Conservation (phyloP, 2,888 invertebrate genomes). For the Stenoptilia bipunctidactyla region DNA sequence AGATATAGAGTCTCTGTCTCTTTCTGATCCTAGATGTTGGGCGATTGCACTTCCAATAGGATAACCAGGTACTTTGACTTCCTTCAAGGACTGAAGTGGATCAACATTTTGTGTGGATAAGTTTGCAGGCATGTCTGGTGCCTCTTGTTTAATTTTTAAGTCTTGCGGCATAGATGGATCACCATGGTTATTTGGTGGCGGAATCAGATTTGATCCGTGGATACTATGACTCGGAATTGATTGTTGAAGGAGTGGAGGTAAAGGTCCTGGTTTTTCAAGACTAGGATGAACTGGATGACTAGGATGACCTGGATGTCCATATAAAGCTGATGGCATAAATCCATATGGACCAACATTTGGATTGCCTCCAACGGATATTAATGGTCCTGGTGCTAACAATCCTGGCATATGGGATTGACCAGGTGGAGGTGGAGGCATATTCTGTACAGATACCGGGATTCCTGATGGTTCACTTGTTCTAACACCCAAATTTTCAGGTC, state of each 20-base stretch:
- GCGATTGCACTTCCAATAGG: constrained; percentile 69
- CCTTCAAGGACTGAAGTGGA: constrained; percentile 82
- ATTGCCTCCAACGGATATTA: constrained; percentile 72
- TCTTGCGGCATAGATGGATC: constrained; percentile 64
- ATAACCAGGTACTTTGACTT: constrained; percentile 83
- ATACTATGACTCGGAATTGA: constrained; percentile 43
- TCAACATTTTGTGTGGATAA: constrained; percentile 70
- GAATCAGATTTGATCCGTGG: constrained; percentile 37
- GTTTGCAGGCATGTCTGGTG: constrained; percentile 65
- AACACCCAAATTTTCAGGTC: constrained; percentile 52
- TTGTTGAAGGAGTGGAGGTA: constrained; percentile 53
- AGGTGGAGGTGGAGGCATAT: constrained; percentile 54
- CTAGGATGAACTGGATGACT: constrained; percentile 24
- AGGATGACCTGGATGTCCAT: constrained; percentile 36
- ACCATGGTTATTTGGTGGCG: constrained; percentile 40
- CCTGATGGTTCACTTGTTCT: constrained; percentile 43
- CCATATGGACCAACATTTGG: constrained; percentile 72
- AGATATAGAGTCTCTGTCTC: constrained; percentile 59
- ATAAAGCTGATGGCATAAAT: constrained; percentile 67
- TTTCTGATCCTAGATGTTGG: constrained; percentile 58
- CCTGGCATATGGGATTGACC: constrained; percentile 70
- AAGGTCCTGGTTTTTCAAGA: constrained; percentile 48
- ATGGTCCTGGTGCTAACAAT: constrained; percentile 69
- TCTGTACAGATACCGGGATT: constrained; percentile 46
- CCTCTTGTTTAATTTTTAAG: constrained; percentile 67